Evolutionary conservation across 2,113 vertebrate genomes (phyloP).

Genomic region (Otolemur garnettii): DNA sequence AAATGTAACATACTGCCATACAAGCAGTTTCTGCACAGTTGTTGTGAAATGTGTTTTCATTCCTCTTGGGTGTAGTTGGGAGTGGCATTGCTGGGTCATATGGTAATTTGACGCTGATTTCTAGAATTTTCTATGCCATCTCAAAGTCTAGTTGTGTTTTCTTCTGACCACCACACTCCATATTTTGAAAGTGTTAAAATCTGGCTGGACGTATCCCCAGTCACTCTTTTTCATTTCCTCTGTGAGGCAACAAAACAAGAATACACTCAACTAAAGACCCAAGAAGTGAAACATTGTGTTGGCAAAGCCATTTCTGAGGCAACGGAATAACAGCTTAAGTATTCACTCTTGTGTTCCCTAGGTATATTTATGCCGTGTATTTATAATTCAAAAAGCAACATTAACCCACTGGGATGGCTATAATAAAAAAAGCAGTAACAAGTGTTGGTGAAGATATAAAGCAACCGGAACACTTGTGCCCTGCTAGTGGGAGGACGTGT

Average conservation of each 20-base stretch:
- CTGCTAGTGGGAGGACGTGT: neutral
- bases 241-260: constrained; percentile 58
- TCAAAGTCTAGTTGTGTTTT: constrained; percentile 53
- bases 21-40: constrained; percentile 61
- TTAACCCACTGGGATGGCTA: neutral
- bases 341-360: constrained; percentile 27
- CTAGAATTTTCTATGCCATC: constrained; percentile 72
- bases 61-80: no score
- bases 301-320: neutral
- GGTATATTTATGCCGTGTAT: constrained; percentile 26
- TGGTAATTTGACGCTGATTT: constrained; percentile 37
- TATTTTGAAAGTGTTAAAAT: constrained; percentile 67
- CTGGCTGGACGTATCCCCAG: constrained; percentile 26
- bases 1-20: constrained; percentile 71
- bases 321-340: constrained; percentile 35
- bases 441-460: constrained; percentile 32
- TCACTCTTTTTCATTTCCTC: constrained; percentile 63
- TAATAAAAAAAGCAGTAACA: constrained; percentile 46
- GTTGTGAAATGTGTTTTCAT: constrained; percentile 20
- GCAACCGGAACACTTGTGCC: neutral
- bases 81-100: no score
- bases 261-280: constrained; percentile 15
- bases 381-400: constrained; percentile 37
- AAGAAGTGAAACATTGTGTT: constrained; percentile 41
- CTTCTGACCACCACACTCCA: constrained; percentile 51